Conservation (phyloP, 2,113 vertebrate genomes). For the Laticauda laticaudata region DNA sequence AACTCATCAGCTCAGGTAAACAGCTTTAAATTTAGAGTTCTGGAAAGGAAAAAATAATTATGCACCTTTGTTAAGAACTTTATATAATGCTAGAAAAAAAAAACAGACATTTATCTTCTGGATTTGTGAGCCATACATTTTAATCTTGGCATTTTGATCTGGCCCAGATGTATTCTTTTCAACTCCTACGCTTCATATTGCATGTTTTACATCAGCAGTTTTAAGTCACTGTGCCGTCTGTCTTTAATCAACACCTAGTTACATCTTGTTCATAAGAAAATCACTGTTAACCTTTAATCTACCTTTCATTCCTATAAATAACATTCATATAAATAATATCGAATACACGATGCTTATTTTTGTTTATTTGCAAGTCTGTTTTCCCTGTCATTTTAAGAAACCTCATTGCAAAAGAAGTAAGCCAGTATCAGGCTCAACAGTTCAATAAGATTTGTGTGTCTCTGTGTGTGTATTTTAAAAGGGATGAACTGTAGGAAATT, state of each 20-base stretch:
- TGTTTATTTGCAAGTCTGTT: conserved; percentile 4
- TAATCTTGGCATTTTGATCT: conserved; percentile 48
- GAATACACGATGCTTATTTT: conserved; percentile 10
- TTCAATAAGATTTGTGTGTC: background rate
- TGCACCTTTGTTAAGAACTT: background rate
- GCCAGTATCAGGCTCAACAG: background rate
- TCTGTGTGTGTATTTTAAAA: background rate
- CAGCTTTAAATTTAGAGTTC: background rate
- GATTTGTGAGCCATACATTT: conserved; percentile 27
- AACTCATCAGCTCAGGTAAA: background rate
- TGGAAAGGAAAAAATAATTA: background rate
- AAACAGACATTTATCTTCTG: conserved; percentile 25
- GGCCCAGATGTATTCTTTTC: conserved; percentile 52
- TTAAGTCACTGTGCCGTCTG: conserved; percentile 50
- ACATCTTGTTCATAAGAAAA: conserved; percentile 30
- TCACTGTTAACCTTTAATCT: conserved; percentile 35
- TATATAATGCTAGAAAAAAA: conserved; percentile 42
- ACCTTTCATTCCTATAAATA: conserved; percentile 13
- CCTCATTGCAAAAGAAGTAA: background rate
- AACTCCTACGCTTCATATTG: conserved; percentile 30
- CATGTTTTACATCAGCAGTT: conserved; percentile 46
- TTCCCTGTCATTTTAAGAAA: background rate
- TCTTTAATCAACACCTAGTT: conserved; percentile 50
- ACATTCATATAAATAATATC: background rate
- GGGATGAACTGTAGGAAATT: background rate